phyloP scores from a whole-genome alignment of 2,797 vertebrate genomes.

The Siniperca obscura region DNA sequence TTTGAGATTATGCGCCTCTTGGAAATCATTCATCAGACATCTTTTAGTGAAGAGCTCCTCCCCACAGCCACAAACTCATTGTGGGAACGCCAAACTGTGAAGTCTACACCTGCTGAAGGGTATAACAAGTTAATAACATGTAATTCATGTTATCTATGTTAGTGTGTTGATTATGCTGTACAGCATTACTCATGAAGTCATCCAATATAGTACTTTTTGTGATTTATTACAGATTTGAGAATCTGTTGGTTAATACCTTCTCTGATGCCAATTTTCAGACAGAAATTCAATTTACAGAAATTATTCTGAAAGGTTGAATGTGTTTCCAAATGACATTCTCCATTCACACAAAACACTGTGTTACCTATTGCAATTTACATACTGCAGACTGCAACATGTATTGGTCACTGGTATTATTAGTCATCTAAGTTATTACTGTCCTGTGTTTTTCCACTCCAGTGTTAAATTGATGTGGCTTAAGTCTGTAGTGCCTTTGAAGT shows the following conservation, averaged over 20 bases:
- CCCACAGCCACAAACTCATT: constrained; percentile 30
- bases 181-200: neutral
- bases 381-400: neutral
- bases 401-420: neutral
- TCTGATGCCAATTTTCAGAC: neutral
- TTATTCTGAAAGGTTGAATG: neutral
- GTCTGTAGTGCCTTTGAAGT: neutral
- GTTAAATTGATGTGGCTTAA: fast-evolving
- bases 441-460: constrained; percentile 7
- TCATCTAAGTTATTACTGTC: neutral
- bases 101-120: constrained; percentile 65
- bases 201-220: neutral
- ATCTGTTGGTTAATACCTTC: too few relatives aligned
- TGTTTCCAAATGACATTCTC: neutral
- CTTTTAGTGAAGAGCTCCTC: constrained; percentile 76
- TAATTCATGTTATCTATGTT: constrained; percentile 1
- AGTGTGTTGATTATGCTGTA: neutral
- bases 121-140: constrained; percentile 47
- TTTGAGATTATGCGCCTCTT: constrained; percentile 87
- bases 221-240: neutral
- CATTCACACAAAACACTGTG: neutral
- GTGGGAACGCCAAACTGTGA: constrained; percentile 37
- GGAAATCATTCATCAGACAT: constrained; percentile 72
- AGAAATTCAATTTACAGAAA: neutral
- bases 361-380: neutral